Evolutionary conservation across 2,113 vertebrate genomes (phyloP).

Genomic region (Rallus limicola): DNA sequence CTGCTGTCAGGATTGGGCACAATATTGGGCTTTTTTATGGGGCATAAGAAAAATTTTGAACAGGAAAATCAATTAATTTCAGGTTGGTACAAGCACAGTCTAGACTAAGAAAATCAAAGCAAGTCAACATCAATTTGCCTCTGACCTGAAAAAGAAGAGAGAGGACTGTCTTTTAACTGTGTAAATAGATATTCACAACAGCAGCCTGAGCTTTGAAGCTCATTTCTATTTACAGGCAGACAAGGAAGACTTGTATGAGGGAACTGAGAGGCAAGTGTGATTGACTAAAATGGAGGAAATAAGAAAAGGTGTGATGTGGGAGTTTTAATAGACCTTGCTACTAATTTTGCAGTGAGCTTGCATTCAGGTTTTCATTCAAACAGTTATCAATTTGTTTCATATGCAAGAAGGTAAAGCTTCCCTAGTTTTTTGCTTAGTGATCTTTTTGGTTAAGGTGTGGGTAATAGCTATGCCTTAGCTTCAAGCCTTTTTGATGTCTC

Average conservation of each 20-base stretch:
- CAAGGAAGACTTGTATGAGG: neutral
- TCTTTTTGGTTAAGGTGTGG: neutral
- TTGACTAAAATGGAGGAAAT: neutral
- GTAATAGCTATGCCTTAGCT: neutral
- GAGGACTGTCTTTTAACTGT: neutral
- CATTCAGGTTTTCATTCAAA: neutral
- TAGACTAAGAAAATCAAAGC: constrained; percentile 47
- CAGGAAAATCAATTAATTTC: constrained; percentile 8
- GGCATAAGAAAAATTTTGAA: neutral
- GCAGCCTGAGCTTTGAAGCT: constrained; percentile 38
- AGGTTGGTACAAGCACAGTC: neutral
- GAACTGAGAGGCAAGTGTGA: neutral
- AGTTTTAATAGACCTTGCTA: neutral
- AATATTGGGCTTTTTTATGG: neutral
- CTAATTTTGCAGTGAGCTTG: neutral
- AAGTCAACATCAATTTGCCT: constrained; percentile 32
- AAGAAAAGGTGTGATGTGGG: neutral
- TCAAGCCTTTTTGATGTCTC: neutral
- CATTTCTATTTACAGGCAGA: constrained; percentile 22
- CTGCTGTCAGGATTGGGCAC: neutral
- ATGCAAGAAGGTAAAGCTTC: neutral
- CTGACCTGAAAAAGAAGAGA: constrained; percentile 36
- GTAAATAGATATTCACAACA: neutral
- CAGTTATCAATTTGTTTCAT: neutral
- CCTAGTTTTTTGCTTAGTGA: neutral